Evolutionary conservation across 2,113 vertebrate genomes (phyloP).

Genomic region (Phyllopteryx taeniolatus): DNA sequence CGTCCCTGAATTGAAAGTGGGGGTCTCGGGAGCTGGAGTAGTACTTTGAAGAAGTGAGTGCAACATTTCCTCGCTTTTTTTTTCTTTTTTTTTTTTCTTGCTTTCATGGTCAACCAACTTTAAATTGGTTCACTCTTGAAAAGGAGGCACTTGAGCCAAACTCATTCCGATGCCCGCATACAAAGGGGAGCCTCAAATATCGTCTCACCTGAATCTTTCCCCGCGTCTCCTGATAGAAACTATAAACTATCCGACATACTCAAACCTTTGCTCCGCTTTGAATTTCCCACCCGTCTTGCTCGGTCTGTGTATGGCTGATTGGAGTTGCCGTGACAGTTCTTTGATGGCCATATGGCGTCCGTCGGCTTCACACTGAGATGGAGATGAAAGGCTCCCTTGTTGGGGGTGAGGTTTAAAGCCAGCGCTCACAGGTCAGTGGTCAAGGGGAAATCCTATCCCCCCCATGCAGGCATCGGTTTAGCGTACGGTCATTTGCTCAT

Average conservation of each 20-base stretch:
- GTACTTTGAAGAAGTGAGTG: not conserved
- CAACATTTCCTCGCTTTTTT: not conserved
- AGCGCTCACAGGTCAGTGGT: conserved; percentile 67
- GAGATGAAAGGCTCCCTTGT: conserved; percentile 51
- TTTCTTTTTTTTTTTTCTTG: not conserved
- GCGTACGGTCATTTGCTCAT: conserved; percentile 51
- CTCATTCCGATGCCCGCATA: conserved; percentile 1
- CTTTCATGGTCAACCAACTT: conserved; percentile 7
- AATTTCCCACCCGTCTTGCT: conserved; percentile 23
- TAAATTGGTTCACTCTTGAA: conserved; percentile 1
- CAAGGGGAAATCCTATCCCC: conserved; percentile 60
- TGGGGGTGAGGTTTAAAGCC: conserved; percentile 60
- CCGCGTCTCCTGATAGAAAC: not conserved
- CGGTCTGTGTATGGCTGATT: conserved; percentile 42
- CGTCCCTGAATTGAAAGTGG: not conserved
- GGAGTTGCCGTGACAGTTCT: conserved; percentile 50
- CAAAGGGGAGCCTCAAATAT: not conserved
- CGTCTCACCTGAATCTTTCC: conserved; percentile 1
- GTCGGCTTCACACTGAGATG: conserved; percentile 44
- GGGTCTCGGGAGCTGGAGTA: not conserved
- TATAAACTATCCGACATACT: not conserved
- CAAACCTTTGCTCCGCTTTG: conserved; percentile 1
- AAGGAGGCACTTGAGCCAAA: conserved; percentile 1
- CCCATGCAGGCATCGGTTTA: conserved; percentile 35
- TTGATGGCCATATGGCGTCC: conserved; percentile 67